Base-by-base conservation (phyloP, 1,140 invertebrate species). In the Drosophila quadrilineata region DNA sequence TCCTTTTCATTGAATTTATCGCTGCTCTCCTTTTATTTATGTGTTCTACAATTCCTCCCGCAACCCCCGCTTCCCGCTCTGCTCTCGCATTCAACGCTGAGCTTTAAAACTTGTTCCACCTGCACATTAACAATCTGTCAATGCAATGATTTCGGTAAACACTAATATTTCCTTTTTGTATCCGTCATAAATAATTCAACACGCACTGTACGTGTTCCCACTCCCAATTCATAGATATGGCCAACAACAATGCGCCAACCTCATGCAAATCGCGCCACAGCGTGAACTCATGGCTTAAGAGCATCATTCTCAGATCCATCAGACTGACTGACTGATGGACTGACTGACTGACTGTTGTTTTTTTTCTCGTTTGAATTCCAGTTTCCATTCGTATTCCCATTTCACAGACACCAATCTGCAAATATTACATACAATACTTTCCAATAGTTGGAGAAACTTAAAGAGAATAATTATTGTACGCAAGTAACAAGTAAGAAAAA, bases 1-100 rank as follows among this genome's bases (percentile, higher is more conserved):
- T 33, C 21, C 26, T 12, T 17, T 22, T 10, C 36, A 52, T 48
- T 35, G 28, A 60, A 66, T 66, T 66, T 66, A 66, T 75, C 64
- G 59, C 75, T 38, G 38, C 38, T 36, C 56, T 9, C 35, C 36
- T 36, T 46, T 69, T 68, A 72, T 76, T 82, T 72, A 84, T 84
- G 57, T 33, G 33, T 22, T 22, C 24, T 31, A 19, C 43, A 54
- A 65, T 67, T 33, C 29, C 21, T 9, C 28, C 29, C 3, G 8
- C 9, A 12, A 28, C 4, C 31, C 4, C 3, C 21, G 31, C 8
- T 3, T 62, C 41, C 36, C 43, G 22, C 72, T 49, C 62, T 36
- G 41, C 31, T 53, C 62, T 71, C 67, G 62, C 12, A 12, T 31
- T 36, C n/a, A n/a, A n/a, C n/a, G 10, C 19, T 6, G 17, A 24